phyloP scores from a whole-genome alignment of 2,888 invertebrate genomes.

The Rhopalosiphum nymphaeae region DNA sequence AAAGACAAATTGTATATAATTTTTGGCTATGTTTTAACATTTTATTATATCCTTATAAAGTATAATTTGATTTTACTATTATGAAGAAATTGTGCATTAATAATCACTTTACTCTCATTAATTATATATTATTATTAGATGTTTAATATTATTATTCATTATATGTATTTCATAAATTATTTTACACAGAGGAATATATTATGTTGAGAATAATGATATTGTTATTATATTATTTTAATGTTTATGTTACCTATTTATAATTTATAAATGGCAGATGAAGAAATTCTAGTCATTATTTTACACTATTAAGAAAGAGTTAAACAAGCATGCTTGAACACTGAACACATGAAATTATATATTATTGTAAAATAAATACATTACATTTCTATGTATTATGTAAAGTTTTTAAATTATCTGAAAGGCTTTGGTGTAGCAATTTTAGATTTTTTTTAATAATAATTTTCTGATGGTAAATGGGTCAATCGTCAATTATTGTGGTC shows the following conservation, averaged over 20 bases:
- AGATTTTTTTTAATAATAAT: neutral
- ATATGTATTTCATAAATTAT: conserved; percentile 39
- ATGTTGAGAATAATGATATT: conserved; percentile 32
- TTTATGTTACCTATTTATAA: neutral
- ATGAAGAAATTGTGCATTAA: neutral
- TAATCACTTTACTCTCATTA: conserved; percentile 44
- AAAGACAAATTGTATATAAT: neutral
- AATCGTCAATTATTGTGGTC: neutral
- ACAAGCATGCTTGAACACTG: neutral
- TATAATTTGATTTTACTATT: conserved; percentile 27
- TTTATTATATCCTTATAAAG: conserved; percentile 9
- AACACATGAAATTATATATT: neutral
- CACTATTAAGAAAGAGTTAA: neutral
- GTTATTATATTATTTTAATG: conserved; percentile 1
- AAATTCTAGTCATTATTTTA: neutral
- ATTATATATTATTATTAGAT: conserved; percentile 49
- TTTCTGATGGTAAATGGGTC: neutral
- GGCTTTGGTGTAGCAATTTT: neutral
- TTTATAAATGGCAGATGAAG: neutral
- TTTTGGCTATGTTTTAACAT: neutral
- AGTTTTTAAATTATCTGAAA: neutral
- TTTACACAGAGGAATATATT: conserved; percentile 34
- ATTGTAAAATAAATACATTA: neutral
- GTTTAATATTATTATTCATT: conserved; percentile 26
- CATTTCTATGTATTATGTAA: neutral